These are phyloP conservation scores for Semicossyphus pulcher DNA, from an alignment of 2,113 vertebrate species.

Conservation along the genomic window DNA sequence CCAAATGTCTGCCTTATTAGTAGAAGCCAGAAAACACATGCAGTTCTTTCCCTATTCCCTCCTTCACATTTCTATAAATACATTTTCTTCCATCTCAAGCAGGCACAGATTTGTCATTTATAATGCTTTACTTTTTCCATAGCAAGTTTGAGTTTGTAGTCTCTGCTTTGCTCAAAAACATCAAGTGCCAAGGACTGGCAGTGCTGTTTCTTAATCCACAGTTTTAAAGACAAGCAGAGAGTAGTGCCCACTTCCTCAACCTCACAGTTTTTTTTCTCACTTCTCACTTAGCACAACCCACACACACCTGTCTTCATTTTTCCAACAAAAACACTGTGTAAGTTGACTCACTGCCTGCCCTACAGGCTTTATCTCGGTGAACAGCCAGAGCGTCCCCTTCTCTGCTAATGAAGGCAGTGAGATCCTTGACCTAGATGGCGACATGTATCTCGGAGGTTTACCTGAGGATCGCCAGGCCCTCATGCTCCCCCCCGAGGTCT, in stretches of 20 bases:
- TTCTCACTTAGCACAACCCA: slow-evolving; percentile 59
- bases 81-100: slow-evolving; percentile 8
- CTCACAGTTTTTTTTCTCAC: slow-evolving; percentile 47
- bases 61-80: slow-evolving; percentile 41
- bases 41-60: slow-evolving; percentile 12
- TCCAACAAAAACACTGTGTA: slow-evolving; percentile 49
- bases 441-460: slow-evolving; percentile 93
- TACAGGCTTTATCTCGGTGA: slow-evolving; percentile 91
- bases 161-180: slow-evolving; percentile 7
- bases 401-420: slow-evolving; percentile 92
- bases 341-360: slow-evolving; percentile 50
- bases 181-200: slow-evolving; percentile 7
- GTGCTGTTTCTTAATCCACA: slow-evolving; percentile 29
- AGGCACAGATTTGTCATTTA: neutral
- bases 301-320: slow-evolving; percentile 66
- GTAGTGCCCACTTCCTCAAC: slow-evolving; percentile 48
- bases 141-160: slow-evolving; percentile 20
- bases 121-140: slow-evolving; percentile 12
- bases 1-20: slow-evolving; percentile 53
- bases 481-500: slow-evolving; percentile 90
- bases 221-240: slow-evolving; percentile 33
- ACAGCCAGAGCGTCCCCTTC: slow-evolving; percentile 90
- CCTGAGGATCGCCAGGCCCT: slow-evolving; percentile 86
- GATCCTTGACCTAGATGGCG: slow-evolving; percentile 91
- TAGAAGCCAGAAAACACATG: neutral